phyloP scores from a whole-genome alignment of 1,140 invertebrate genomes.

The Macrosteles quadrilineatus region DNA sequence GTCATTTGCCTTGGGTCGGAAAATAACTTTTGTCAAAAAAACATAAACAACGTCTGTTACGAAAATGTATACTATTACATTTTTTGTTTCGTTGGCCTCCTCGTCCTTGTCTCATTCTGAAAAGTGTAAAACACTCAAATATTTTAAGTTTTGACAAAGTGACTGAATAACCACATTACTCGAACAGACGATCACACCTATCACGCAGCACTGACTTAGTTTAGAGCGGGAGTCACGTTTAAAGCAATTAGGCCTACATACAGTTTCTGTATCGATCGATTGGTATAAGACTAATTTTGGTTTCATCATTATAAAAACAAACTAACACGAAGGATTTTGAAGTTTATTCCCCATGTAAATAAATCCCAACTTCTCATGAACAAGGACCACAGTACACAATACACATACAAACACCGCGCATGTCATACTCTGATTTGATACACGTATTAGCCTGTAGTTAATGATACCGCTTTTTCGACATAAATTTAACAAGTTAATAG shows the following conservation, averaged over 20 bases:
- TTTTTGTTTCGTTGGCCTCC: slow-evolving; percentile 55
- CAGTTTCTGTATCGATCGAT: background rate
- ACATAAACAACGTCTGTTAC: slow-evolving; percentile 19
- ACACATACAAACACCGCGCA: slow-evolving; percentile 57
- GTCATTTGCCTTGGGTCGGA: background rate
- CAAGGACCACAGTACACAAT: slow-evolving; percentile 51
- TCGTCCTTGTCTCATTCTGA: slow-evolving; percentile 56
- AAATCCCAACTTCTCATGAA: slow-evolving; percentile 50
- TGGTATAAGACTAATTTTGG: slow-evolving; percentile 14
- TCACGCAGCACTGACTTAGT: slow-evolving; percentile 38
- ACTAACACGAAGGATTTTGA: slow-evolving; percentile 41
- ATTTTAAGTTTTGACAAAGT: slow-evolving; percentile 45
- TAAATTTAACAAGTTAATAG: no score
- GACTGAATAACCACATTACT: slow-evolving; percentile 43
- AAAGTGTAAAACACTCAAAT: slow-evolving; percentile 46
- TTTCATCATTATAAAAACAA: slow-evolving; percentile 37
- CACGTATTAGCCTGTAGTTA: background rate
- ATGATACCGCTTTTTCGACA: no score
- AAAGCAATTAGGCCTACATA: background rate
- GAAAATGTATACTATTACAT: slow-evolving; percentile 50
- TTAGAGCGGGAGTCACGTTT: background rate
- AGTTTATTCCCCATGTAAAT: slow-evolving; percentile 46
- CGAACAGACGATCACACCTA: slow-evolving; percentile 41
- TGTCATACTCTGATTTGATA: slow-evolving; percentile 46
- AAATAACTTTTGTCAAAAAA: slow-evolving; percentile 15